Evolutionary conservation across 2,888 invertebrate species (phyloP), one percentile per base, ranked within the genome.

Genomic region (Patella depressa): DNA sequence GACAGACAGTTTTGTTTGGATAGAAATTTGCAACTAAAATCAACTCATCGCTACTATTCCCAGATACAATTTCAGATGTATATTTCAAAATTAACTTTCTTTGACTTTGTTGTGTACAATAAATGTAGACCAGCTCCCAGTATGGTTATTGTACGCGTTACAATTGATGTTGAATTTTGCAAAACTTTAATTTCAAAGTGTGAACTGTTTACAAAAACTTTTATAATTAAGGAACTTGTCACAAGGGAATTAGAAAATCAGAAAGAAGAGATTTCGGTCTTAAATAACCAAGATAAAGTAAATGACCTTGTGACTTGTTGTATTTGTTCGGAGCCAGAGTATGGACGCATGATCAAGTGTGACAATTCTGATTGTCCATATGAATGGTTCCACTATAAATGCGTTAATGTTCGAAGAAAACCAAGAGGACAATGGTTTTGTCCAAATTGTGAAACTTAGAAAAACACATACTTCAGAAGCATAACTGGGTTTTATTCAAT

Each of bases 361-460:
- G 80, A 76, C 29, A 73, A 69, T 53, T 5, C 15, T 2, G 74
- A 75, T n/a, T 82, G 81, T 65, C 74, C 78, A 0, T 71, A 72
- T 71, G 72, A 78, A 57, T 80, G 79, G 80, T 82, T 79, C 45
- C 82, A 82, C 73, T 81, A 77, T n/a, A n/a, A n/a, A n/a, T n/a
- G n/a, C 53, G 82, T 75, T 4, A 75, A 74, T 24, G 75, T 82
- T 4, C 57, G 72, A 34, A n/a, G 65, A 15, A 65, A 65, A 17
- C 19, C 19, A 65, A 74, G 73, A 15, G 80, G 78, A 12, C 69
- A 59, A 12, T 73, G 75, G 80, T 72, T 75, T 19, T 77, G 77
- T 7, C 65, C 71, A 2, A 65, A 53, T 17, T 76, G 78, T 65
- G 53, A 73, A n/a, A 59, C 71, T 9, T 71, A n/a, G 71, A 5